Evolutionary conservation across 35 echinoderm and acorn worm species (phyloP), one percentile per base, ranked within the genome.

Genomic region (Apostichopus parvimensis): DNA sequence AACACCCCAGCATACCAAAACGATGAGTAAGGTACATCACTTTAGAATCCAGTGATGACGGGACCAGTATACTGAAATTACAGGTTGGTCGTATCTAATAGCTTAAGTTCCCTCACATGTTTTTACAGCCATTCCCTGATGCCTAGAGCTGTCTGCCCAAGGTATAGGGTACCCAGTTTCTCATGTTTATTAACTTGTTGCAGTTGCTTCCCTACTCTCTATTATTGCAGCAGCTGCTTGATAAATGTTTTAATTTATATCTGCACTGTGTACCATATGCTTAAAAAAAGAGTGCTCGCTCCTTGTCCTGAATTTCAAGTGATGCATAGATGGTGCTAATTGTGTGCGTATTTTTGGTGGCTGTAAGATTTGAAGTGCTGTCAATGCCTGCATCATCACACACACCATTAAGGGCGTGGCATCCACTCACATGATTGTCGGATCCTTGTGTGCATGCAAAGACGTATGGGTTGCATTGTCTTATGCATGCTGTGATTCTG

Each of bases 331-430:
- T 55, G 0, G 94, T 95, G 60, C 91, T 89, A 0, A 95, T 80
- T 22, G 75, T 78, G 58, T 95, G 94, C 5, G 90, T 58, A 57
- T 92, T 92, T 55, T 95, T 92, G 6, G 94, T 95, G 28, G 91
- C 94, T 64, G 26, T 28, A 28, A 28, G 26, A 28, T 28, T 28
- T 28, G 26, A 28, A 1, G 26, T 28, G 26, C 26, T 80, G 23
- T 80, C 55, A 34, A 95, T 56, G 17, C 78, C 54, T 22, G 84
- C 17, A 28, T 90, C 53, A 15, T 88, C 55, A 54, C 83, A 87
- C 13, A 77, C 79, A 60, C 54, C 17, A 11, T 90, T 21, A 1
- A 95, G 23, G 15, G 91, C 92, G 79, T 95, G 92, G 91, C 92
- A 95, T 15, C 94, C 92, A 66, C 80, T 92, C 17, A 92, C 84